Base-by-base conservation (phyloP, 2,888 invertebrate species). In the Epirrhoe alternata region DNA sequence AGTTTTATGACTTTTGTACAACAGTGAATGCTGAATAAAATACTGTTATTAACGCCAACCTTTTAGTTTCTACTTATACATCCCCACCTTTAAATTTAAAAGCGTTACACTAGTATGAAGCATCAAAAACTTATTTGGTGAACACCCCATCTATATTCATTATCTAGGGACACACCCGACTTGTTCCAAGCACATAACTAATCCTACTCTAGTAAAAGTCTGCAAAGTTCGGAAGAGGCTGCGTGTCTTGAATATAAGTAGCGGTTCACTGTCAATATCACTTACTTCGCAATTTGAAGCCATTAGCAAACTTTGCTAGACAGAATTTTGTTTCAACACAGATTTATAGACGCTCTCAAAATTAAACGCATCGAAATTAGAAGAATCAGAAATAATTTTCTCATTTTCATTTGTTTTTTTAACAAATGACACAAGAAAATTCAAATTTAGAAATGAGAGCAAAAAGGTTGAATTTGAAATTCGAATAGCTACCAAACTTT, bases 241-340 rank as follows among this genome's bases (percentile, higher is more conserved):
- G 74, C 83, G 82, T 82, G 83, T 52, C 67, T 59, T 60, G 81
- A 78, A 83, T 84, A 73, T 72, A 69, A 64, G 71, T 24, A 60
- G 66, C 73, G 72, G 61, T 68, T 66, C 60, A 65, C 67, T 69
- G 74, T 71, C 68, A 74, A 74, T 78, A 81, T 77, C 79, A 80
- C 79, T 83, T 79, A 81, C 77, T 76, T 63, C 69, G 69, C 72
- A 71, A 78, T 81, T 81, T 80, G 72, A 73, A 72, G 69, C 69
- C 74, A 75, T 75, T 76, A 76, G 57, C 64, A 35, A 64, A 69
- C 64, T 68, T 63, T 56, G 52, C 66, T 59, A 64, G 61, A 56
- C 55, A 50, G 61, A 50, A 50, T 68, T 67, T 68, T 68, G 59
- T 51, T 50, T 24, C n/a, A 49, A 51, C 14, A 47, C 49, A 4